phyloP scores from a whole-genome alignment of 2,888 invertebrate species.

The Dorcus parallelipipedus region DNA sequence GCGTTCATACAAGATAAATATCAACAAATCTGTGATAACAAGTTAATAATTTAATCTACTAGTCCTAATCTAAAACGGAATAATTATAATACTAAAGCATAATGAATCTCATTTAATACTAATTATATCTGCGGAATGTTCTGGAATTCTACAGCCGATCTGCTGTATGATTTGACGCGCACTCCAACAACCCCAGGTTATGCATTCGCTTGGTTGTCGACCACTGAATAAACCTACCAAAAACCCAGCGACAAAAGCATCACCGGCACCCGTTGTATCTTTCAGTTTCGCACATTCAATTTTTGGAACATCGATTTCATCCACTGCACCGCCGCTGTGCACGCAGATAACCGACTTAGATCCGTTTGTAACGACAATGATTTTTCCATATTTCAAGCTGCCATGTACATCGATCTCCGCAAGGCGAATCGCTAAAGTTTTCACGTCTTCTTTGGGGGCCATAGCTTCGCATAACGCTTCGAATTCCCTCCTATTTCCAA shows the following conservation, averaged over 20 bases:
- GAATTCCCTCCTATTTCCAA: conserved; percentile 58
- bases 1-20: too few relatives aligned
- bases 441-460: conserved; percentile 28
- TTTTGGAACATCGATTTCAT: conserved; percentile 42
- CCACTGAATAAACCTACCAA: conserved; percentile 50
- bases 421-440: conserved; percentile 29
- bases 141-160: conserved; percentile 51
- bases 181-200: conserved; percentile 48
- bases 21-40: too few relatives aligned
- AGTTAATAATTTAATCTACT: too few relatives aligned
- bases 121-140: conserved; percentile 14
- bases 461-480: conserved; percentile 44
- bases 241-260: conserved; percentile 59
- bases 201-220: conserved; percentile 45
- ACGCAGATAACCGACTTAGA: conserved; percentile 53
- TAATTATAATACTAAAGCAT: too few relatives aligned
- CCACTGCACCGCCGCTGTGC: conserved; percentile 25
- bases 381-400: conserved; percentile 42
- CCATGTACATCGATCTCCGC: conserved; percentile 16
- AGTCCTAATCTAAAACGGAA: too few relatives aligned
- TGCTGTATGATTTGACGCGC: conserved; percentile 51
- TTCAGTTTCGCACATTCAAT: conserved; percentile 46
- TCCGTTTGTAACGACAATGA: conserved; percentile 64
- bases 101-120: not conserved
- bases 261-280: conserved; percentile 61